Conservation (phyloP, 2,113 vertebrate genomes). For the Pelobates fuscus region DNA sequence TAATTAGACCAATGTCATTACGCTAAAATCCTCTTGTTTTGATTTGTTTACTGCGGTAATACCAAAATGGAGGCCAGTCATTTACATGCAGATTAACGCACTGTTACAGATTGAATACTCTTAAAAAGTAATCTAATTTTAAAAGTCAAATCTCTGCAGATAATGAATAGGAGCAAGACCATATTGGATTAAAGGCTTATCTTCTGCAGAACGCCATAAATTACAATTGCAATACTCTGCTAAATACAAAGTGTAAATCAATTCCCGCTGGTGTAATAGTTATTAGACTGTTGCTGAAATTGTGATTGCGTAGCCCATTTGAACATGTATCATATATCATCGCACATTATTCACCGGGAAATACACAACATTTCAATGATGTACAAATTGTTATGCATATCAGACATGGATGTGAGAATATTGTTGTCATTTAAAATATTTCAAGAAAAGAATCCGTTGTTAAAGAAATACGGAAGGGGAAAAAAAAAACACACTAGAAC, state of each 20-base stretch:
- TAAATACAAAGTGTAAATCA: conserved; percentile 31
- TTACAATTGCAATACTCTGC: conserved; percentile 16
- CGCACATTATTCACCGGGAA: background rate
- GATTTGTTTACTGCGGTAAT: background rate
- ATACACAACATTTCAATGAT: background rate
- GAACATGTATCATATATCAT: conserved; percentile 11
- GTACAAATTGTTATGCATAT: background rate
- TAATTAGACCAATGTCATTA: too few relatives aligned
- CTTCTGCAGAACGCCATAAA: conserved; percentile 1
- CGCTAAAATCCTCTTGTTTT: too few relatives aligned
- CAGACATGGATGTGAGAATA: background rate
- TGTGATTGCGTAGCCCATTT: conserved; percentile 13
- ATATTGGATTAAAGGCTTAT: conserved; percentile 27
- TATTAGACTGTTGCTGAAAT: conserved; percentile 20
- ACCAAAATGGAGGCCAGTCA: background rate
- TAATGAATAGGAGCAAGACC: conserved; percentile 26
- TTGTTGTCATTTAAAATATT: background rate
- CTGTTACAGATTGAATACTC: conserved; percentile 17
- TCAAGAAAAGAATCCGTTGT: background rate
- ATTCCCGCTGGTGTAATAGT: conserved; percentile 13
- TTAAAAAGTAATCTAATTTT: conserved; percentile 33
- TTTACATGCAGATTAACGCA: conserved; percentile 6
- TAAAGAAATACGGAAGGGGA: background rate
- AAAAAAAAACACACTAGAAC: background rate
- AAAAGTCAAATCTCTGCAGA: conserved; percentile 18